Base-by-base conservation (phyloP, 64 coral and sea anemone species). In the Acropora yongei region DNA sequence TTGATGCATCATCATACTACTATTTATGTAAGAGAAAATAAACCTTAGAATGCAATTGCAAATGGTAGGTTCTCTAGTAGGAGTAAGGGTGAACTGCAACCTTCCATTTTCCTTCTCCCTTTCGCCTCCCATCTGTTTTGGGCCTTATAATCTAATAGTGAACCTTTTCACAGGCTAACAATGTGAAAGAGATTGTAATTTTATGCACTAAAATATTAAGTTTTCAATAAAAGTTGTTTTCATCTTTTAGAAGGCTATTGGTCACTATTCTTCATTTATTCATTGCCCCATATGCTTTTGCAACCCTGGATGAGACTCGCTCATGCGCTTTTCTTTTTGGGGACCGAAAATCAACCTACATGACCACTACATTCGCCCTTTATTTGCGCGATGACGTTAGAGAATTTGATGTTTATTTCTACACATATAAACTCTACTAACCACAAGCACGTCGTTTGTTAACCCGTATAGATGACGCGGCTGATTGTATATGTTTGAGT, bases 21-120 rank as follows among this genome's bases (percentile, higher is more conserved):
- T 68, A 68, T 83, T 44, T 85, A 85, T 68, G 41, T 85, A 85
- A 85, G 82, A 85, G 44, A 85, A 45, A 68, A 85, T 85, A 85
- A 30, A 85, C 58, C 67, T 68, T 58, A 68, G 60, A 85, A 85
- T 85, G 82, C 82, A 85, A 65, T 44, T 5, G 11, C 82, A 85
- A 65, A 68, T 5, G 11, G 60, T 13, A 71, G 68, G 68, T 12
- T 12, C 58, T 14, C 58, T 63, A 13, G n/a, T 83, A 83, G 80
- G 80, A 83, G 14, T 83, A 65, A 83, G 51, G 57, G 80, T 50
- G 6, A 83, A 83, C 80, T 83, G 80, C 80, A 63, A 63, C 58
- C 58, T 63, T 13, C 58, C 58, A 7, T 63, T 63, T 12, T 63
- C 58, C 58, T 12, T 12, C 58, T 63, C 51, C 30, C 30, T 30